Evolutionary conservation across 2,797 vertebrate genomes (phyloP), one percentile per base, ranked within the genome.

Genomic region (Characodon lateralis): DNA sequence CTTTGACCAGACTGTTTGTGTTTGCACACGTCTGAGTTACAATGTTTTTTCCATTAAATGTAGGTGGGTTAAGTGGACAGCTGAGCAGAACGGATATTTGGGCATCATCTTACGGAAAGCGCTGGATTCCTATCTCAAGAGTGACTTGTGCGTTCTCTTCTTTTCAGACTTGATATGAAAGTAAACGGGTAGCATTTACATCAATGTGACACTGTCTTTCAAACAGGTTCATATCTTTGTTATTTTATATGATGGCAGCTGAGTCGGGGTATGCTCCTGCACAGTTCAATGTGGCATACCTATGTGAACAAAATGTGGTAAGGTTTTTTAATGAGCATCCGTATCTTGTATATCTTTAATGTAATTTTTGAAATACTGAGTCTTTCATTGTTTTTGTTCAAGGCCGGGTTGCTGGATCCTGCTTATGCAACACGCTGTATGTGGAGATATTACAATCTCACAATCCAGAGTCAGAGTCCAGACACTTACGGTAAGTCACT

Each of bases 21-120:
- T 80, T 43, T 12, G 13, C 10, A 72, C 1, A 4, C n/a, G 26
- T 16, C 20, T 14, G 61, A n/a, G 74, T 68, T 75, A 41, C 70
- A 14, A 43, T 70, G 20, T 83, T 0, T 73, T 76, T 87, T 74
- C 50, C 26, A 71, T 70, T 58, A 7, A 56, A 76, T 84, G 46
- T 85, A 97, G 96, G 80, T 96, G 95, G 95, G 89, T 76, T 6
- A 96, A 96, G 83, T 96, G 96, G 96, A 94, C 92, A 2, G 92
- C 94, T 8, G 96, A 96, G 81, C 94, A 96, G 80, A 96, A 95
- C 6, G 96, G 96, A 66, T 93, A 95, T 90, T 91, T 96, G 72
- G 96, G 96, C 77, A 91, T 79, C 2, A 51, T 94, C 73, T 80
- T 96, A 51, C 85, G 94, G 58, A 95, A 89, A 77, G 95, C 92